Conservation (phyloP, 2,113 vertebrate species). For the Elephantulus edwardii region DNA sequence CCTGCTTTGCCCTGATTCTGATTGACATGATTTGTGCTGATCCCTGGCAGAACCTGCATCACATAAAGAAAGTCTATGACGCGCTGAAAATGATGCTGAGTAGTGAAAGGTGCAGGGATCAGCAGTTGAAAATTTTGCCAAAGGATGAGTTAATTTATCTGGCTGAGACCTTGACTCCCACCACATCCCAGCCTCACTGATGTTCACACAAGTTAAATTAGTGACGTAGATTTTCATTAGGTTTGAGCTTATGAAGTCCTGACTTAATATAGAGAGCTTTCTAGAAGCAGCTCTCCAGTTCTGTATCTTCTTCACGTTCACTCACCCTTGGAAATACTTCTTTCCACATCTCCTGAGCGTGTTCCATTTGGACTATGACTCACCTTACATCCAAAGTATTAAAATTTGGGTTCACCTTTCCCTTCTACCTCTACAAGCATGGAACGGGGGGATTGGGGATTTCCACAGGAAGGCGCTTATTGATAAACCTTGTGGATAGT, state of each 20-base stretch:
- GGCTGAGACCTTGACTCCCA: not conserved
- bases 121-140: not conserved
- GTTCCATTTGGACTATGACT: conserved; percentile 33
- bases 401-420: not conserved
- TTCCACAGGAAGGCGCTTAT: not conserved
- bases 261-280: not conserved
- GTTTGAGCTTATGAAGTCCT: not conserved
- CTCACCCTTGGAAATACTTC: not conserved
- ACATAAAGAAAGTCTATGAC: not conserved
- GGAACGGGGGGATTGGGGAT: not conserved
- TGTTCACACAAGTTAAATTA: not conserved
- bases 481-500: not conserved
- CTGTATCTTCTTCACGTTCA: not conserved
- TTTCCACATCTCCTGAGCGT: not conserved
- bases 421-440: not conserved
- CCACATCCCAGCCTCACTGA: not conserved
- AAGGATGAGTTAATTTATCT: not conserved
- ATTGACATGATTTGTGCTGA: not conserved
- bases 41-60: not conserved
- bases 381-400: not conserved
- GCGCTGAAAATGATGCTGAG: not conserved
- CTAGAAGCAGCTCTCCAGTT: not conserved
- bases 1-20: not conserved
- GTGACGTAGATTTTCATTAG: not conserved
- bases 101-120: not conserved